phyloP scores from a whole-genome alignment of 2,797 vertebrate genomes.

The Enteromius argenteus region DNA sequence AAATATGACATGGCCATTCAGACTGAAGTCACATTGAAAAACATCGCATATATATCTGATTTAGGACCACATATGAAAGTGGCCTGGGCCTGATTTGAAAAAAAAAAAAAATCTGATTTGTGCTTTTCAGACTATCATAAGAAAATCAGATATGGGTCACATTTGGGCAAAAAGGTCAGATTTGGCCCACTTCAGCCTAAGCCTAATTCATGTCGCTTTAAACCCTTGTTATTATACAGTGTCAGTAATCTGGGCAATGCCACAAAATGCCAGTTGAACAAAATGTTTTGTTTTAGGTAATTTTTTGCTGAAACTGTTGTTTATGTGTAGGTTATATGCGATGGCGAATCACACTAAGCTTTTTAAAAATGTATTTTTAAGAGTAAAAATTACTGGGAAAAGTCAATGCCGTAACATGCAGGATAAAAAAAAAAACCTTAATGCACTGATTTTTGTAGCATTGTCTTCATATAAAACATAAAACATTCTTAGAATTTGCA shows the following conservation, averaged over 20 bases:
- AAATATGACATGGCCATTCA: too few relatives aligned
- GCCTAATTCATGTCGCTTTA: neutral
- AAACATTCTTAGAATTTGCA: neutral
- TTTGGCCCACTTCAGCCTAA: too few relatives aligned
- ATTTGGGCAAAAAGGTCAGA: too few relatives aligned
- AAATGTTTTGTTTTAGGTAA: neutral
- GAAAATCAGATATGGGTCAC: too few relatives aligned
- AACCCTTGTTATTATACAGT: neutral
- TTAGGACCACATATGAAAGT: too few relatives aligned
- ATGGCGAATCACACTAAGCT: neutral
- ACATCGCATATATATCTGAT: too few relatives aligned
- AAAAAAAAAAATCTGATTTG: too few relatives aligned
- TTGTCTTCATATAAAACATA: neutral
- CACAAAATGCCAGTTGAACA: neutral
- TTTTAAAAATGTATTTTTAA: neutral
- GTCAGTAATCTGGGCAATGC: neutral
- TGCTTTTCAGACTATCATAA: too few relatives aligned
- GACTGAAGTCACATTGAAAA: too few relatives aligned
- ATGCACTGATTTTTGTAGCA: neutral
- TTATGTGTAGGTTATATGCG: neutral
- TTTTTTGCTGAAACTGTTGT: neutral
- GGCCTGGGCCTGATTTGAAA: too few relatives aligned
- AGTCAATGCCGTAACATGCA: neutral
- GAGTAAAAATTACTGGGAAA: neutral
- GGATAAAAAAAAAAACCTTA: neutral